Evolutionary conservation across 2,888 invertebrate species (phyloP).

Genomic region (Melinaea menophilus): DNA sequence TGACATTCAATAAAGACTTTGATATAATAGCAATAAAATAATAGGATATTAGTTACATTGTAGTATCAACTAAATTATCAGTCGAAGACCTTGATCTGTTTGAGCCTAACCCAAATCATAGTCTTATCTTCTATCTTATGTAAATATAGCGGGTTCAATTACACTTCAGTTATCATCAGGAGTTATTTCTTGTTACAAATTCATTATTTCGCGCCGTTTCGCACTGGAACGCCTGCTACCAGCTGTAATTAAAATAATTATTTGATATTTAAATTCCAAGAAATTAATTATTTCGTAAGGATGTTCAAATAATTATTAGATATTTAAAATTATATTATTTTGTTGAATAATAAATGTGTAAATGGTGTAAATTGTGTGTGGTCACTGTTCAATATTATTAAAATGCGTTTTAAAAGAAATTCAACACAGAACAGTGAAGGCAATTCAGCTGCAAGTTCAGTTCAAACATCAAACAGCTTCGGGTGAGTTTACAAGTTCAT

Average conservation of each 20-base stretch:
- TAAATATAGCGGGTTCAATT: constrained; percentile 28
- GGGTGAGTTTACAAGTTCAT: constrained; percentile 45
- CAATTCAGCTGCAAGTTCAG: constrained; percentile 52
- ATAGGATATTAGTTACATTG: too few relatives aligned
- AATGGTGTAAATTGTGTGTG: constrained; percentile 15
- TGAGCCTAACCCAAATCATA: constrained; percentile 4
- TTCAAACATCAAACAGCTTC: constrained; percentile 54
- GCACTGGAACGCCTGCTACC: too few relatives aligned
- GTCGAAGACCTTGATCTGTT: constrained; percentile 1
- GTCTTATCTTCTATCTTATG: constrained; percentile 16
- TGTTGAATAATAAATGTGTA: not conserved
- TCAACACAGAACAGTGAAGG: constrained; percentile 39
- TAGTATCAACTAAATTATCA: not conserved
- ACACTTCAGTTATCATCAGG: constrained; percentile 13
- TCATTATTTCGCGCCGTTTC: too few relatives aligned
- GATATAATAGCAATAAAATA: too few relatives aligned
- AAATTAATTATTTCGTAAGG: too few relatives aligned
- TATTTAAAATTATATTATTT: too few relatives aligned
- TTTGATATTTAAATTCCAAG: too few relatives aligned
- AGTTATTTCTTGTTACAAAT: too few relatives aligned
- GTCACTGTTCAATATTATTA: constrained; percentile 17
- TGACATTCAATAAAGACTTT: too few relatives aligned
- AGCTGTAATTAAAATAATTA: too few relatives aligned
- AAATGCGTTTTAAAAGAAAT: constrained; percentile 44
- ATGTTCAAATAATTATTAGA: too few relatives aligned